phyloP scores from a whole-genome alignment of 2,888 invertebrate species.

The Loripinus fragilis region DNA sequence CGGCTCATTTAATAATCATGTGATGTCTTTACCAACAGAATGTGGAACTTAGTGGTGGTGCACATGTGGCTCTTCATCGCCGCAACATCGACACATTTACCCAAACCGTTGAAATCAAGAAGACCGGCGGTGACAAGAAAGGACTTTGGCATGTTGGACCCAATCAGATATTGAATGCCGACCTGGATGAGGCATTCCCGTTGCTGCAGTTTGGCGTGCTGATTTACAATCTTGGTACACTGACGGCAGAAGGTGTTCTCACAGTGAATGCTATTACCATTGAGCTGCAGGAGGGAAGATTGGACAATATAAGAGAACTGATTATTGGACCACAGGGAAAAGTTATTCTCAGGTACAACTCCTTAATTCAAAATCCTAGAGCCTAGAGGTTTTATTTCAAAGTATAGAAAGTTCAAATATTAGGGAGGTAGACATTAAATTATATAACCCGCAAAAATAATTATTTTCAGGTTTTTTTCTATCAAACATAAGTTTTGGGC shows the following conservation, averaged over 20 bases:
- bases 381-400: no score
- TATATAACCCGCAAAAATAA: no score
- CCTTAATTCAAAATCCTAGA: no score
- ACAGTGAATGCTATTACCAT: conserved; percentile 69
- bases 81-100: conserved; percentile 60
- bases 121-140: conserved; percentile 56
- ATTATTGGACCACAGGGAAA: conserved; percentile 66
- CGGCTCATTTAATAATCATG: no score
- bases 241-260: conserved; percentile 60
- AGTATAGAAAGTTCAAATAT: no score
- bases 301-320: conserved; percentile 66
- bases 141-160: conserved; percentile 54
- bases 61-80: conserved; percentile 70
- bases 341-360: conserved; percentile 70
- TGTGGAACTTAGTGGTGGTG: conserved; percentile 64
- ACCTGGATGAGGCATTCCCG: conserved; percentile 67
- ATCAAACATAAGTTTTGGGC: no score
- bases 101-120: conserved; percentile 64
- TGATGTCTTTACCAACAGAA: conserved; percentile 49
- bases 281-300: conserved; percentile 61
- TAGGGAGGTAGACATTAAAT: no score
- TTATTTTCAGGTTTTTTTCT: no score
- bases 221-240: conserved; percentile 64
- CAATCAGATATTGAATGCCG: conserved; percentile 63
- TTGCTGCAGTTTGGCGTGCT: conserved; percentile 70